phyloP scores from a whole-genome alignment of 2,797 vertebrate species.

The Prunella strophiata region DNA sequence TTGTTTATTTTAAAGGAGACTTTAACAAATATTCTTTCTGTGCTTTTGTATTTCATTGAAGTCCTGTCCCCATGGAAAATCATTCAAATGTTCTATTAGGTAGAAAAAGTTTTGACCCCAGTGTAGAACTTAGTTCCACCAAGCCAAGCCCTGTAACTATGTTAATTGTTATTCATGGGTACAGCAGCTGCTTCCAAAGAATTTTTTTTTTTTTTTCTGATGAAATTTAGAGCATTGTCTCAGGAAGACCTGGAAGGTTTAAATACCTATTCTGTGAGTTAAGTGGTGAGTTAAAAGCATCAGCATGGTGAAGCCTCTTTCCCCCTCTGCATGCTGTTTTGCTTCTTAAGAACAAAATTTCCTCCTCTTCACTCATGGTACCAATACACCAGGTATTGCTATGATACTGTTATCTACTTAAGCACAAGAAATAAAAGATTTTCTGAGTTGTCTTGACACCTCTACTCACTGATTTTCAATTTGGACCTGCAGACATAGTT shows the following conservation, averaged over 20 bases:
- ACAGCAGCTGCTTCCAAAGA: not conserved
- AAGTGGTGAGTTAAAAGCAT: not conserved
- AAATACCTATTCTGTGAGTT: not conserved
- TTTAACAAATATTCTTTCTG: not conserved
- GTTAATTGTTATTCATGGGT: not conserved
- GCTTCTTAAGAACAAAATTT: not conserved
- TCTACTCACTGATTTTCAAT: not conserved
- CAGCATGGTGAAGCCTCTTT: not conserved
- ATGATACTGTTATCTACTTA: not conserved
- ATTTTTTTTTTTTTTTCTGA: not conserved
- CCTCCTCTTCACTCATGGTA: not conserved
- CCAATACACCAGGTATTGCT: not conserved
- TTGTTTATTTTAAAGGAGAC: not conserved
- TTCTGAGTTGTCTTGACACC: not conserved
- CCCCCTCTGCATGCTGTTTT: not conserved
- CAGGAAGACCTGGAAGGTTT: not conserved
- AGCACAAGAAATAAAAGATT: not conserved
- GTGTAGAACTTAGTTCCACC: not conserved
- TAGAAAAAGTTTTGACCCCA: not conserved
- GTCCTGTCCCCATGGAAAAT: not conserved
- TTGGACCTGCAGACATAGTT: constrained; percentile 53
- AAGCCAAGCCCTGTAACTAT: not conserved
- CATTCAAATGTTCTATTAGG: not conserved
- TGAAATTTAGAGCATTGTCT: not conserved
- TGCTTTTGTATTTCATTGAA: not conserved